Base-by-base conservation (phyloP, 1,140 invertebrate species). In the Helicoverpa armigera region DNA sequence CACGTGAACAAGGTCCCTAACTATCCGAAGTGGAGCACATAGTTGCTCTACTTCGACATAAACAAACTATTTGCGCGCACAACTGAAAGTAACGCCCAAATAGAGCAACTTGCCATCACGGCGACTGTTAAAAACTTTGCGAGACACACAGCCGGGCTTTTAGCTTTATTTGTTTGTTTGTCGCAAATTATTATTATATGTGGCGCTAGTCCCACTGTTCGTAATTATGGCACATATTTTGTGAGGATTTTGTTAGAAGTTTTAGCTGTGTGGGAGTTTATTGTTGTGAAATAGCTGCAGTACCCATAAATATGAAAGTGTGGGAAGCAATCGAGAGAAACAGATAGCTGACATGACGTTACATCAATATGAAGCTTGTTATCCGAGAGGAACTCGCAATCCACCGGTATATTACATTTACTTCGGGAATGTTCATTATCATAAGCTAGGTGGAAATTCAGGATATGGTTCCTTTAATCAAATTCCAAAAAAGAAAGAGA, bases 131-230 rank as follows among this genome's bases (percentile, higher is more conserved):
- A 29, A 35, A 72, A 72, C 18, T 72, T 72, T 18, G 35, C 35
- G 18, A 51, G 43, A n/a, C 35, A 50, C 65, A 69, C n/a, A 50
- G 65, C 65, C 9, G 16, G 14, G 65, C 61, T 72, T 54, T 72
- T 72, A 72, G 69, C 48, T 54, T 72, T 72, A 54, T 72, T 53
- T 54, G 50, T 72, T 72, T 72, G 69, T 72, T 54, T 72, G 69
- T 54, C 18, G 7, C 50, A 48, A 69, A 69, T 69, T 50, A 50
- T 69, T 50, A 69, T 69, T 50, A 50, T 67, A 13, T 69, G 65
- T 50, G 16, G 11, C 7, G 18, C 10, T 61, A 29, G 58, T 61
- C 29, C 13, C 58, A 12, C 23, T 23, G 0, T 5, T 61, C 18
- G 29, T 61, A 31, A 61, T 61, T 61, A 61, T 61, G 23, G 58